Percentiles rank a stretch among this genome's conserved stretches.
Conservation (phyloP, 2,888 invertebrate genomes). For the Erynnis tages region DNA sequence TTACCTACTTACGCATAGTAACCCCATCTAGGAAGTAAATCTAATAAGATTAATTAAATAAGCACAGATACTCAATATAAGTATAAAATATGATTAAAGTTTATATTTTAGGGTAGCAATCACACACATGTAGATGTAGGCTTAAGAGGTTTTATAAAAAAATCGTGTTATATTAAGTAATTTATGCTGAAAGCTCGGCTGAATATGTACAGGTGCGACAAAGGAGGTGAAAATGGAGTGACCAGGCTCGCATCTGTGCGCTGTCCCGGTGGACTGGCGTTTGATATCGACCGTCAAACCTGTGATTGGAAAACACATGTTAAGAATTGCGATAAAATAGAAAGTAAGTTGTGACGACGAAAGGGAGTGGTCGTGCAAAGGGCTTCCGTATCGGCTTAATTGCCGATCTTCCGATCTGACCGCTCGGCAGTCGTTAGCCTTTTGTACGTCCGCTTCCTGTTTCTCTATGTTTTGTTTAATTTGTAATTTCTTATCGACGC, state of each 20-base stretch:
- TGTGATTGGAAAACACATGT: conserved; percentile 98
- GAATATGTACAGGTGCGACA: conserved; percentile 90
- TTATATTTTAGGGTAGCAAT: too few species aligned
- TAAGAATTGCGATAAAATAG: conserved; percentile 95
- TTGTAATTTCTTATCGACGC: conserved; percentile 81
- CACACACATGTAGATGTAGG: too few species aligned
- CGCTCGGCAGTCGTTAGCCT: conserved; percentile 50
- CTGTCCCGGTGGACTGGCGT: conserved; percentile 94
- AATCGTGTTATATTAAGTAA: too few species aligned
- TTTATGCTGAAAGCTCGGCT: conserved; percentile 58
- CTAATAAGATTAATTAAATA: too few species aligned
- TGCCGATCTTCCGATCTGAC: conserved; percentile 37
- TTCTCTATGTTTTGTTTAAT: conserved; percentile 62
- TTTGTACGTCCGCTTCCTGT: conserved; percentile 70
- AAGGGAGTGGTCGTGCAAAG: conserved; percentile 72
- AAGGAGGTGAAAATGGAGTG: conserved; percentile 92
- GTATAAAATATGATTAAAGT: too few species aligned
- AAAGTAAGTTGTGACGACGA: conserved; percentile 89
- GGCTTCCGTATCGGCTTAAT: conserved; percentile 56
- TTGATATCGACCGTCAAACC: conserved; percentile 96
- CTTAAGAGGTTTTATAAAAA: too few species aligned
- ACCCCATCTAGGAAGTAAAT: too few species aligned
- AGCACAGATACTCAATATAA: too few species aligned
- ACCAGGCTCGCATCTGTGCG: conserved; percentile 93
- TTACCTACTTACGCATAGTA: too few species aligned